Evolutionary conservation across 2,797 vertebrate species (phyloP).

Genomic region (Micrastur ruficollis): DNA sequence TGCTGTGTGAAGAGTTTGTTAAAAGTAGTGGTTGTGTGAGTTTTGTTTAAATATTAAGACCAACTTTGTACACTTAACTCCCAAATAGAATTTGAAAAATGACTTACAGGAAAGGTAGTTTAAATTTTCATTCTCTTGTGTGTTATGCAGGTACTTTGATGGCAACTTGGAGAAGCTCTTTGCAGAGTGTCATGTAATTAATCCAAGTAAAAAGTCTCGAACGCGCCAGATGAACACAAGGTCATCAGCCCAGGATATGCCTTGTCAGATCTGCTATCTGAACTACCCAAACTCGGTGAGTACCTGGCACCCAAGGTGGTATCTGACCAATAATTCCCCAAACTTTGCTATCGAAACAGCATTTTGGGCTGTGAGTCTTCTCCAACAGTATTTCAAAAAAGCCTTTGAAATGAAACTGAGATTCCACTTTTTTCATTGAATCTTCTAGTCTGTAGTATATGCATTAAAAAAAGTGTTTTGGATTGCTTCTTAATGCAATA

Average conservation of each 20-base stretch:
- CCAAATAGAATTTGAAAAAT: neutral
- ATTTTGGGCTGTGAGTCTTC: neutral
- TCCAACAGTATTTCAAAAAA: neutral
- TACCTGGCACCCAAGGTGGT: slow-evolving; percentile 30
- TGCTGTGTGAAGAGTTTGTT: neutral
- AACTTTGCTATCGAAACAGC: fast-evolving
- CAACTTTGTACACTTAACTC: neutral
- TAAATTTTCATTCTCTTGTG: neutral
- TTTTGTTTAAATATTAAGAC: neutral
- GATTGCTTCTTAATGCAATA: neutral
- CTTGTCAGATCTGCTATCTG: slow-evolving; percentile 99
- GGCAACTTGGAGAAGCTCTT: slow-evolving; percentile 99
- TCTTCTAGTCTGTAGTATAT: neutral
- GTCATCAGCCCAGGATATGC: slow-evolving; percentile 97
- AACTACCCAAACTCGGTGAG: slow-evolving; percentile 99
- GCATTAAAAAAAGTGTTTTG: neutral
- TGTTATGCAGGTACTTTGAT: slow-evolving; percentile 91
- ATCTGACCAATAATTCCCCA: neutral
- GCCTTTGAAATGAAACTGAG: neutral
- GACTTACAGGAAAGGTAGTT: neutral
- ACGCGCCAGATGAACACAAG: slow-evolving; percentile 97
- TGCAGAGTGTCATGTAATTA: slow-evolving; percentile 99
- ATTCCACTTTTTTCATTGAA: neutral
- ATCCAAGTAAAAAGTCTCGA: slow-evolving; percentile 98
- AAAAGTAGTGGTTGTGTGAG: neutral